Evolutionary conservation across 2,797 vertebrate species (phyloP).

Genomic region (Mormyrops boulengeri): DNA sequence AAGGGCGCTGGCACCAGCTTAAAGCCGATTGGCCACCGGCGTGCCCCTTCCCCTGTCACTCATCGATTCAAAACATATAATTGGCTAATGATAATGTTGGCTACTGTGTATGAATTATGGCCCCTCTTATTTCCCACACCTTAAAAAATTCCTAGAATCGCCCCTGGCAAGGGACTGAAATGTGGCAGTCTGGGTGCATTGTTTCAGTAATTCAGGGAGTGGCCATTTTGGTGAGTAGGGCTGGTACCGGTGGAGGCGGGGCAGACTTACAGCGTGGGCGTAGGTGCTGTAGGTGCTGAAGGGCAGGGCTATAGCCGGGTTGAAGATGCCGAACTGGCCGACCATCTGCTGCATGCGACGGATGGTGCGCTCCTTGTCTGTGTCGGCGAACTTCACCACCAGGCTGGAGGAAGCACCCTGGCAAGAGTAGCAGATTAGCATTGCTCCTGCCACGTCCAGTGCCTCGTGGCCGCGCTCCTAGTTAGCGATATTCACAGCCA

Average conservation of each 20-base stretch:
- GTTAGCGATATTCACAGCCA: neutral
- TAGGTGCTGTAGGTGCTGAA: constrained; percentile 68
- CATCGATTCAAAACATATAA: neutral
- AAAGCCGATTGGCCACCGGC: neutral
- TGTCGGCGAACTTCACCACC: constrained; percentile 69
- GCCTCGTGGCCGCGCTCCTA: neutral
- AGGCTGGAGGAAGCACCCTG: constrained; percentile 82
- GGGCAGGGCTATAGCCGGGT: constrained; percentile 72
- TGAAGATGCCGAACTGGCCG: constrained; percentile 79
- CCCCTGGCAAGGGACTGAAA: neutral
- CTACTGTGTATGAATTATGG: neutral
- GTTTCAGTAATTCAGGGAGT: neutral
- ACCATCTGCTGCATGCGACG: constrained; percentile 86
- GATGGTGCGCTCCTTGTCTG: constrained; percentile 69
- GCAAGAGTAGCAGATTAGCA: neutral
- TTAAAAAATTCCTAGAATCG: neutral
- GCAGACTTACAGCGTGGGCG: constrained; percentile 72
- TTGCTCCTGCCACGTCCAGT: neutral
- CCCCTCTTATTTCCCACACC: neutral
- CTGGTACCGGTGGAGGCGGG: neutral
- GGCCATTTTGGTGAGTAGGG: neutral
- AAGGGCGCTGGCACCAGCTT: neutral
- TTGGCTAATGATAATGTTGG: neutral
- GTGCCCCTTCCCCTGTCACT: neutral
- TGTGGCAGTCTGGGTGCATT: neutral